Base-by-base conservation (phyloP, 2,113 vertebrate species). In the Ivindomyrus marchei region DNA sequence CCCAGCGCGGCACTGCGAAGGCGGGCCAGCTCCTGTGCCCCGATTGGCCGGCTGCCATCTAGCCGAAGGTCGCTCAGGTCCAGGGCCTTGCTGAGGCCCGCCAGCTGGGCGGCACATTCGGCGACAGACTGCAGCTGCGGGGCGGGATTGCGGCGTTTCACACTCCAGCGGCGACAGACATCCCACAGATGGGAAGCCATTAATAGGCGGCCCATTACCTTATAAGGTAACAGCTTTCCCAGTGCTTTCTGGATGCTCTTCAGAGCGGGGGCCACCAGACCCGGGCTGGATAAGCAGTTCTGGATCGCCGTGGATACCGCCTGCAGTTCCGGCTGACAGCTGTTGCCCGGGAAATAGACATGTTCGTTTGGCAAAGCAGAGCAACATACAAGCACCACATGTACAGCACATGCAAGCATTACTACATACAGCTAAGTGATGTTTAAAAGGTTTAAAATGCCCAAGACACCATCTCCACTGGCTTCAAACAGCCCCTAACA, bases 171-270 rank as follows among this genome's bases (percentile, higher is more conserved):
- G 50, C 15, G 47, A 53, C 11, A 62, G 11, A 45, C 36, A 36
- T 0, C 3, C 0, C 49, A 53, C 6, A 9, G 1, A 5, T 0
- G n/a, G 45, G 50, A 42, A 8, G 0, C 24, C 36, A 21, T 27
- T 19, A 0, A 11, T 2, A 90, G 11, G 24, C 66, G 1, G 27
- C n/a, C 88, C 27, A 88, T 11, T 94, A 99, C 98, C 98, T 99
- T 99, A 93, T 98, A 99, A 9, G 98, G 98, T 92, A 99, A 95
- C 0, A 97, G 96, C 93, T 96, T 98, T 89, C 98, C 98, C 46
- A 98, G 92, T 42, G 95, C 96, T 89, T 98, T 99, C 94, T 99
- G 98, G 52, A 99, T 92, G 91, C 95, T 95, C 93, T 98, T 99
- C 90, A 98, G 90, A 87, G 94, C 96, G 2, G 93, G 90, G 83